Evolutionary conservation across 2,113 vertebrate genomes (phyloP).

Genomic region (Cnemophilus loriae): DNA sequence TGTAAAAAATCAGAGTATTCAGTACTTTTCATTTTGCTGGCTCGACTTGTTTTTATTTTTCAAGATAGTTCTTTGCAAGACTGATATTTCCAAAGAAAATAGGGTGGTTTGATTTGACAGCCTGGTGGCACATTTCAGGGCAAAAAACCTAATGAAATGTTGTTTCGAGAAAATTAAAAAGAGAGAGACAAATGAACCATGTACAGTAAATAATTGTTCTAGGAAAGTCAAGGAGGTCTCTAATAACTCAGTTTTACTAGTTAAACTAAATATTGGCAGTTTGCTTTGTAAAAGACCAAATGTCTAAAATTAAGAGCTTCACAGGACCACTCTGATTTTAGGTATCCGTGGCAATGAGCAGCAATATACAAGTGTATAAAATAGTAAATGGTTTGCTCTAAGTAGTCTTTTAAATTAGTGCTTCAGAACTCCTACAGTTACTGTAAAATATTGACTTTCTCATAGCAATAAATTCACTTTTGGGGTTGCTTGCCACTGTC

Average conservation of each 20-base stretch:
- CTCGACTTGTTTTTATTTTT: neutral
- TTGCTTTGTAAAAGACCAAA: constrained; percentile 41
- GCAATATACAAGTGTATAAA: constrained; percentile 15
- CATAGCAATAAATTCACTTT: constrained; percentile 61
- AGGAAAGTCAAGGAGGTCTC: constrained; percentile 23
- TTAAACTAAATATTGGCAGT: constrained; percentile 4
- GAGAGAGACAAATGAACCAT: neutral
- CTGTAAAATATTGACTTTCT: constrained; percentile 75
- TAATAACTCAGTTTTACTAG: constrained; percentile 42
- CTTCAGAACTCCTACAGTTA: constrained; percentile 56
- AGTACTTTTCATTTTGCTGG: neutral
- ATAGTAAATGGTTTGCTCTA: constrained; percentile 47
- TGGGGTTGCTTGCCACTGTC: neutral
- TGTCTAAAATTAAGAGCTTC: constrained; percentile 29
- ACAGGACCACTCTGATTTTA: neutral
- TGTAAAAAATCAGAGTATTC: neutral
- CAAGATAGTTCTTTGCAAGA: neutral
- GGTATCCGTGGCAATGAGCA: constrained; percentile 46
- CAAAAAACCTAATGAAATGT: constrained; percentile 17
- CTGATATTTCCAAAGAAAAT: neutral
- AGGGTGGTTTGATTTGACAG: neutral
- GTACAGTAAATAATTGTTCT: constrained; percentile 21
- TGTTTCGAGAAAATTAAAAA: constrained; percentile 34
- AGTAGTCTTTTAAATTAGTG: constrained; percentile 64
- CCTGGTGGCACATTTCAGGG: neutral